Percentiles rank a stretch among this genome's conserved stretches.
Evolutionary conservation across 2,888 invertebrate species (phyloP).

Genomic region (Epinotia nisella): DNA sequence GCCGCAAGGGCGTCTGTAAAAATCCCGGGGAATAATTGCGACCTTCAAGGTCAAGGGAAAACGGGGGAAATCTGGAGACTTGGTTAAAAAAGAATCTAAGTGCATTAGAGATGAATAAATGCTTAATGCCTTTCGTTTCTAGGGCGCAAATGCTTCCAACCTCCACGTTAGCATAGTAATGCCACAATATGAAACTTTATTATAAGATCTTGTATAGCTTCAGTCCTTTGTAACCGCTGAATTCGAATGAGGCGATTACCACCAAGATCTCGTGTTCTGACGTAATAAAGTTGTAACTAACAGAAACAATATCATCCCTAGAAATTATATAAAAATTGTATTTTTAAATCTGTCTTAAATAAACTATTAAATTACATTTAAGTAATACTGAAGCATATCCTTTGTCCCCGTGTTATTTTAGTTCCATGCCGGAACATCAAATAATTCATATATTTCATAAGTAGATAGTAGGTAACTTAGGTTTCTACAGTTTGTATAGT

Average conservation of each 20-base stretch:
- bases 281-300: background rate
- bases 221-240: background rate
- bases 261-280: background rate
- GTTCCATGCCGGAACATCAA: too few relatives aligned
- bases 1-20: conserved; percentile 30
- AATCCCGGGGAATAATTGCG: conserved; percentile 37
- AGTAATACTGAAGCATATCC: too few relatives aligned
- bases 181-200: conserved; percentile 17
- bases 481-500: too few relatives aligned
- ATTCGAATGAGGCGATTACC: conserved; percentile 11
- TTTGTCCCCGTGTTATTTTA: too few relatives aligned
- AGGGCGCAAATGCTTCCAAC: background rate
- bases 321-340: too few relatives aligned
- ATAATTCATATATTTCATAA: too few relatives aligned
- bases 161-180: conserved; percentile 13
- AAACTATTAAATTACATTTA: too few relatives aligned
- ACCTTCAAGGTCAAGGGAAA: conserved; percentile 16
- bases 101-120: background rate
- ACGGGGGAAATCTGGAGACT: background rate
- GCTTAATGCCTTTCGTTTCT: background rate
- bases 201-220: conserved; percentile 11
- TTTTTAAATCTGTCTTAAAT: too few relatives aligned
- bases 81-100: conserved; percentile 6
- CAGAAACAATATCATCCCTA: too few relatives aligned
- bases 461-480: too few relatives aligned